Percentiles rank a stretch among this genome's conserved stretches.
phyloP scores from a whole-genome alignment of 2,888 invertebrate genomes.

The Ellobium chinense region DNA sequence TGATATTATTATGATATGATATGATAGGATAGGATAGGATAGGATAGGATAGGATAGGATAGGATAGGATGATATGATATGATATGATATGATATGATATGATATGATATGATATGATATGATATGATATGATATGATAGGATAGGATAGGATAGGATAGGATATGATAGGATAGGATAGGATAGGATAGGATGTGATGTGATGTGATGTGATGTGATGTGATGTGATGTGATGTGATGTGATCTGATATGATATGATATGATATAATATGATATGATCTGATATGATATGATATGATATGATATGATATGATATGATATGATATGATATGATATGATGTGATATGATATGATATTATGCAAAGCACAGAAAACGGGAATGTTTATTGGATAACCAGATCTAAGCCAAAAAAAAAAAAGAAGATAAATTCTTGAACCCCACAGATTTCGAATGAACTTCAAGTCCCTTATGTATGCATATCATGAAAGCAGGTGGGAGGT shows the following conservation, averaged over 20 bases:
- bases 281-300: neutral
- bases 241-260: conserved; percentile 3
- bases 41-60: no score
- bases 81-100: no score
- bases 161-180: neutral
- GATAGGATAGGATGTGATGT: neutral
- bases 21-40: no score
- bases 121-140: neutral
- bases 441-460: no score
- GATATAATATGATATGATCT: neutral
- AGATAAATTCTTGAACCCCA: no score
- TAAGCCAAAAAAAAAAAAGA: no score
- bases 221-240: neutral
- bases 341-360: neutral
- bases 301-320: conserved; percentile 6
- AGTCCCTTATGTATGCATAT: no score
- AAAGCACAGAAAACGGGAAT: no score
- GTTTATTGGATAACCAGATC: no score
- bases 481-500: no score
- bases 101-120: neutral
- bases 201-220: neutral
- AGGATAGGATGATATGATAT: no score
- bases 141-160: neutral
- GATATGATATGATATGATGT: conserved; percentile 17
- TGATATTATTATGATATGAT: no score